Conservation (phyloP, 2,888 invertebrate genomes). For the Napeogenes sylphis region DNA sequence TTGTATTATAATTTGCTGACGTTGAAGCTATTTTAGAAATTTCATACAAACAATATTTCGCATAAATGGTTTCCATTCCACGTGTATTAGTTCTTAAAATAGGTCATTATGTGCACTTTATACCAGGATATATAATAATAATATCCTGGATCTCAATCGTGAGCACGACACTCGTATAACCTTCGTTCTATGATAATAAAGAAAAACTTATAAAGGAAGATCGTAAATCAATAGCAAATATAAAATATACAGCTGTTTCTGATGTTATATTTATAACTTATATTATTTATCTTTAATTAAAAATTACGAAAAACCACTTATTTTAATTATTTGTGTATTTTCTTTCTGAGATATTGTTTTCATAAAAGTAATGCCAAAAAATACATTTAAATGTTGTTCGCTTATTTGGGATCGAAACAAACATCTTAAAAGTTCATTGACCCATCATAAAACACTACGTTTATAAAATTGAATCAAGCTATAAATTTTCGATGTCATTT, state of each 20-base stretch:
- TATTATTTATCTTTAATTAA: no score
- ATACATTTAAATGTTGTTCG: no score
- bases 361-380: no score
- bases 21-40: slow-evolving; percentile 8
- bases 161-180: slow-evolving; percentile 25
- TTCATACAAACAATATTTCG: not conserved
- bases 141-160: slow-evolving; percentile 31
- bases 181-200: slow-evolving; percentile 25
- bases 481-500: not conserved
- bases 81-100: no score
- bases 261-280: not conserved
- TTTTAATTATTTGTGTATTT: no score
- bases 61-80: not conserved
- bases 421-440: not conserved
- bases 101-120: not conserved
- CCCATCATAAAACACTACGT: not conserved
- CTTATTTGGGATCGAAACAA: no score
- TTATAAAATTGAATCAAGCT: not conserved
- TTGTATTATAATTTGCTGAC: slow-evolving; percentile 9
- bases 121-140: not conserved
- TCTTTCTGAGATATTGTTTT: no score
- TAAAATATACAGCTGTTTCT: slow-evolving; percentile 8
- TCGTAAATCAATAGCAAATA: slow-evolving; percentile 17
- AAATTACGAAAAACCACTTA: no score
- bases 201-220: slow-evolving; percentile 21